A percentile compares a stretch with the other conserved stretches of the same genome.
Conservation (phyloP, 2,113 vertebrate genomes). For the Ibidorhyncha struthersii region DNA sequence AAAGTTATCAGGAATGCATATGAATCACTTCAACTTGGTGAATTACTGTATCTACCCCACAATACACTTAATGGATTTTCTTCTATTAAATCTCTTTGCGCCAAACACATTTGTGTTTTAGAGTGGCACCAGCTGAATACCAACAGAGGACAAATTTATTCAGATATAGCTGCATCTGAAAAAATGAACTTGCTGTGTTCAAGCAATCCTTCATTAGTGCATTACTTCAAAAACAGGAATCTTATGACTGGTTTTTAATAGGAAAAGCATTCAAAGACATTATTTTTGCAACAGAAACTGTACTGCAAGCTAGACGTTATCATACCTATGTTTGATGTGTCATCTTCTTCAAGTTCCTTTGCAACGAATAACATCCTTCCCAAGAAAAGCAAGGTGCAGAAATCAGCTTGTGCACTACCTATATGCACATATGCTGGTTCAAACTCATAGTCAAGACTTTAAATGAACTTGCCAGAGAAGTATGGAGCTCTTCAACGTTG, state of each 20-base stretch:
- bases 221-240: background rate
- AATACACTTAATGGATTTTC: background rate
- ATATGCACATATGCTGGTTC: rapidly evolving
- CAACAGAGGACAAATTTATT: background rate
- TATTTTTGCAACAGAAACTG: background rate
- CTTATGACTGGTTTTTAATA: background rate
- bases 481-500: rapidly evolving
- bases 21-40: background rate
- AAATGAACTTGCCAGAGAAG: background rate
- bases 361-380: constrained; percentile 6
- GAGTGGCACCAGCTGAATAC: background rate
- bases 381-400: background rate
- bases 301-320: background rate
- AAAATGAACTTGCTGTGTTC: background rate
- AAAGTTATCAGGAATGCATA: background rate
- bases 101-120: background rate
- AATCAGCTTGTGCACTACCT: background rate
- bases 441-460: background rate
- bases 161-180: background rate
- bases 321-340: constrained; percentile 6
- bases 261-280: background rate
- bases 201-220: background rate
- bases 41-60: background rate
- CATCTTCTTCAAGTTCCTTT: background rate
- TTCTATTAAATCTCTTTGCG: background rate